Evolutionary conservation across 64 coral and sea anemone genomes (phyloP).

Genomic region (Trachythela sp.): DNA sequence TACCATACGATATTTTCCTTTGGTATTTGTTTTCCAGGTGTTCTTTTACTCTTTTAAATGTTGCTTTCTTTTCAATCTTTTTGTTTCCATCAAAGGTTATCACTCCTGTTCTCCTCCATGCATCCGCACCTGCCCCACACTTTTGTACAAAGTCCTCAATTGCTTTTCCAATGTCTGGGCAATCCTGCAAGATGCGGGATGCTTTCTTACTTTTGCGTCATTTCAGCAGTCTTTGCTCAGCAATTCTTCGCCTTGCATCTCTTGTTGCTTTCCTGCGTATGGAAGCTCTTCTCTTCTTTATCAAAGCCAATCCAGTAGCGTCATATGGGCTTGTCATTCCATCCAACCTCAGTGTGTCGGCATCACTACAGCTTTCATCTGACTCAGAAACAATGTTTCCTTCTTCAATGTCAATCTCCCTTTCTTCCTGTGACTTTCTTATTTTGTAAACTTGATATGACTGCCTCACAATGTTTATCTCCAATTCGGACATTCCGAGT

Average conservation of each 20-base stretch:
- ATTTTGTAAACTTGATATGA: constrained; percentile 42
- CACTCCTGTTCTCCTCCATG: constrained; percentile 40
- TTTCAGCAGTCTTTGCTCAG: constrained; percentile 33
- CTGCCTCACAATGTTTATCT: constrained; percentile 33
- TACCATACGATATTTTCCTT: constrained; percentile 31
- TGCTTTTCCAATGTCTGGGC: constrained; percentile 42
- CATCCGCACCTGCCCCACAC: constrained; percentile 45
- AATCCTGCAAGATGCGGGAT: constrained; percentile 17
- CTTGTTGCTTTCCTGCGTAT: constrained; percentile 29
- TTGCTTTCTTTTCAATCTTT: constrained; percentile 44
- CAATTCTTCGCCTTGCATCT: constrained; percentile 36
- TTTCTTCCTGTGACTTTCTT: not conserved
- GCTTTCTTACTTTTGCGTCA: constrained; percentile 33
- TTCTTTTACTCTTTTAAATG: constrained; percentile 46
- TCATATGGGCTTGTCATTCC: constrained; percentile 11
- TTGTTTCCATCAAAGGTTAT: constrained; percentile 59
- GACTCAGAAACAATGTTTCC: constrained; percentile 46
- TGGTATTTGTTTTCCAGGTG: constrained; percentile 34
- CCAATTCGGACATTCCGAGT: constrained; percentile 11
- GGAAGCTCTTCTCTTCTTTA: constrained; percentile 31
- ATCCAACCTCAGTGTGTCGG: not conserved
- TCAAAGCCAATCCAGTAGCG: not conserved
- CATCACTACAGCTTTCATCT: constrained; percentile 34
- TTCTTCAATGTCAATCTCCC: constrained; percentile 24
- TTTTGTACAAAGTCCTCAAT: constrained; percentile 48